Conservation (phyloP, 2,888 invertebrate genomes). For the Chaitophorus viminalis region DNA sequence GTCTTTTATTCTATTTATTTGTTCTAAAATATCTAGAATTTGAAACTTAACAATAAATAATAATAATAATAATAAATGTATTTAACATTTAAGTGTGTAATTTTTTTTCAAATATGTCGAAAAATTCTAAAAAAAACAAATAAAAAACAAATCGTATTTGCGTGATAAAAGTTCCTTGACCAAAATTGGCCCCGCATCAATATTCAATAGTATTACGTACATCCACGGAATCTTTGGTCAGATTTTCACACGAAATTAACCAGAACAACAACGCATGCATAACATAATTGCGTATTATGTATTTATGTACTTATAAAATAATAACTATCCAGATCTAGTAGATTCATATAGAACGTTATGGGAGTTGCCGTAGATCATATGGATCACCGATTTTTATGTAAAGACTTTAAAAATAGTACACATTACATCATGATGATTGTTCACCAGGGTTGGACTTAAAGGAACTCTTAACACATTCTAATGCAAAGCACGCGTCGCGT, state of each 20-base stretch:
- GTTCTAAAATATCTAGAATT: slow-evolving; percentile 53
- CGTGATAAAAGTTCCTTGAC: slow-evolving; percentile 43
- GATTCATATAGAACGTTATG: too few species aligned
- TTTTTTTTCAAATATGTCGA: slow-evolving; percentile 19
- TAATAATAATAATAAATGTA: slow-evolving; percentile 39
- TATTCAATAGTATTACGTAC: not conserved
- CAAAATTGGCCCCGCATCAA: slow-evolving; percentile 32
- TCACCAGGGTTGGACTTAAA: not conserved
- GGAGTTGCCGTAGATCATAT: too few species aligned
- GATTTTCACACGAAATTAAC: slow-evolving; percentile 28
- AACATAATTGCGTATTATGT: not conserved
- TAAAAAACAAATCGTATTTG: not conserved
- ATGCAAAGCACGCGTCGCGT: not conserved
- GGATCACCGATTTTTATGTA: too few species aligned
- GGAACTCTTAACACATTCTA: slow-evolving; percentile 35
- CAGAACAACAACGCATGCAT: not conserved
- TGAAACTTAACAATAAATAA: slow-evolving; percentile 60
- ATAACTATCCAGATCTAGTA: not conserved
- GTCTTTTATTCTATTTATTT: slow-evolving; percentile 44
- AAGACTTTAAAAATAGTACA: too few species aligned
- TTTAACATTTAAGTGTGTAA: slow-evolving; percentile 9
- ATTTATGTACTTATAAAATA: not conserved
- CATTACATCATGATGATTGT: not conserved
- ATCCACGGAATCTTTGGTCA: slow-evolving; percentile 19
- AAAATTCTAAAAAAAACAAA: slow-evolving; percentile 30